Percentiles rank a stretch among this genome's conserved stretches.
phyloP scores from a whole-genome alignment of 2,113 vertebrate genomes.

The Otolemur garnettii region DNA sequence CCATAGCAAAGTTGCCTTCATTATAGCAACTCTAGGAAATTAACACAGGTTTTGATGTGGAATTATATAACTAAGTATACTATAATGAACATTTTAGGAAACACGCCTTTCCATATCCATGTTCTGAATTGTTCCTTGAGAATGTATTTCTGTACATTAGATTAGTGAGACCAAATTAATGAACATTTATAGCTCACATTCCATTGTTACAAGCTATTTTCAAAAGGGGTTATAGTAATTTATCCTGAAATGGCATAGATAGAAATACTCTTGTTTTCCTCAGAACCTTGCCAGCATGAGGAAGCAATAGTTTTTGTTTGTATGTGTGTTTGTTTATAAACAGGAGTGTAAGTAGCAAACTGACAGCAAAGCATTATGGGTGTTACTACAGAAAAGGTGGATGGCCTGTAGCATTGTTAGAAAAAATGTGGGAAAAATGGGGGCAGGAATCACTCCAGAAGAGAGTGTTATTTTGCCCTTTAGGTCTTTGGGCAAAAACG shows the following conservation, averaged over 20 bases:
- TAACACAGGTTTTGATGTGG: not conserved
- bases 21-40: not conserved
- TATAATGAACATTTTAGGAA: not conserved
- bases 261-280: not conserved
- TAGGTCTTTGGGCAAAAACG: not conserved
- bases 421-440: not conserved
- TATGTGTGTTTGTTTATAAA: slow-evolving; percentile 4
- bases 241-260: not conserved
- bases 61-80: not conserved
- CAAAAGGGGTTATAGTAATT: not conserved
- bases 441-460: not conserved
- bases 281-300: not conserved
- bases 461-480: not conserved
- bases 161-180: not conserved
- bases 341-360: not conserved
- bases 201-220: not conserved
- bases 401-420: not conserved
- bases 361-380: not conserved
- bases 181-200: not conserved
- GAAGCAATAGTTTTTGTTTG: not conserved
- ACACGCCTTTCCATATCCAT: not conserved
- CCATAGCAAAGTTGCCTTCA: not conserved
- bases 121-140: not conserved
- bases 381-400: not conserved
- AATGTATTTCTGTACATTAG: not conserved